Conservation (phyloP, 64 coral and sea anemone genomes). For the Hydrozoanthus tunicans region DNA sequence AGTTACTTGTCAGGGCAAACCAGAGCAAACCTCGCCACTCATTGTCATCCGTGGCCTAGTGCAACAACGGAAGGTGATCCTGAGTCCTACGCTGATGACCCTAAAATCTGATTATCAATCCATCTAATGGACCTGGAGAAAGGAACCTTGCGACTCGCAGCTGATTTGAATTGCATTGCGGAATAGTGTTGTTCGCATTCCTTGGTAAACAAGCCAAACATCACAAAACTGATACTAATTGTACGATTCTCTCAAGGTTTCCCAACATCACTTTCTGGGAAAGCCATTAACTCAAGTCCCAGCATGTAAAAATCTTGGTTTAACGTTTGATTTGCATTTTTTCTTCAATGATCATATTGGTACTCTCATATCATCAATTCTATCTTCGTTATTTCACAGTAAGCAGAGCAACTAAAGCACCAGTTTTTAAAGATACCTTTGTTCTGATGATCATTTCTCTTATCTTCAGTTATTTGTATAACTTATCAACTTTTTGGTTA, state of each 20-base stretch:
- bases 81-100: constrained; percentile 11
- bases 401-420: too few species aligned
- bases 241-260: constrained; percentile 53
- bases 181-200: constrained; percentile 39
- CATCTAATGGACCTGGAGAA: constrained; percentile 42
- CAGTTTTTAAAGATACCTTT: too few species aligned
- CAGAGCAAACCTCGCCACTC: too few species aligned
- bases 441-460: too few species aligned
- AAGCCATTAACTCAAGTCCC: constrained; percentile 39
- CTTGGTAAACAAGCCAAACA: constrained; percentile 52
- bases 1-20: constrained; percentile 8
- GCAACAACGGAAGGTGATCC: not conserved
- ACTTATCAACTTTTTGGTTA: too few species aligned
- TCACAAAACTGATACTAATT: constrained; percentile 50
- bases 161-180: constrained; percentile 37
- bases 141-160: constrained; percentile 36
- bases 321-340: constrained; percentile 10
- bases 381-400: too few species aligned
- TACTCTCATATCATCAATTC: too few species aligned
- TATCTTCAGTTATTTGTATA: too few species aligned
- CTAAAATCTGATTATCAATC: constrained; percentile 39
- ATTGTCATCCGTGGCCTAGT: not conserved
- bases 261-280: constrained; percentile 49
- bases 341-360: not conserved
- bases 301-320: constrained; percentile 52